Evolutionary conservation across 2,888 invertebrate species (phyloP).

Genomic region (Heliconius charithonia): DNA sequence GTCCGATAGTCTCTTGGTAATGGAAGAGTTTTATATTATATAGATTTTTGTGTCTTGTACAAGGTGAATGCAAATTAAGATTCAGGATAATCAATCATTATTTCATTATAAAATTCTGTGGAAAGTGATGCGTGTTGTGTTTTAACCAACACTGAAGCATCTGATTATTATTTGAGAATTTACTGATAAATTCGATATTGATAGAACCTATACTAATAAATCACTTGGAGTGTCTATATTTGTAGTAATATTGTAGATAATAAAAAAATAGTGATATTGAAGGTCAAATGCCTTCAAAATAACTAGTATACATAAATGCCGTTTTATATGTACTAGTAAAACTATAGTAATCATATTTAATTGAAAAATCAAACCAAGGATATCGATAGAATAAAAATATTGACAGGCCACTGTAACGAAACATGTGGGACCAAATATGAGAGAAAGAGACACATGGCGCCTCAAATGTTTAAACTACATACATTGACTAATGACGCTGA

Average conservation of each 20-base stretch:
- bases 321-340: neutral
- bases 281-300: too few relatives aligned
- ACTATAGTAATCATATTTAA: neutral
- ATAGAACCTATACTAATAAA: neutral
- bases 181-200: neutral
- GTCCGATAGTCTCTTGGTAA: too few relatives aligned
- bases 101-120: too few relatives aligned
- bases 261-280: too few relatives aligned
- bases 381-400: neutral
- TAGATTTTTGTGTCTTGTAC: too few relatives aligned
- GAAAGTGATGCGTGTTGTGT: too few relatives aligned
- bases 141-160: too few relatives aligned
- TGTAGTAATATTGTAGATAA: neutral
- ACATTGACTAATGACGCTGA: slow-evolving; percentile 7
- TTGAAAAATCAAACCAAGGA: neutral
- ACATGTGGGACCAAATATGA: neutral
- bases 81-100: too few relatives aligned
- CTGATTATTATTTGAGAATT: too few relatives aligned
- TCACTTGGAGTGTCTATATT: neutral
- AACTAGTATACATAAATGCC: too few relatives aligned
- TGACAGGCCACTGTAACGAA: neutral
- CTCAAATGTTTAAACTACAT: neutral
- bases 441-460: neutral
- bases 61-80: too few relatives aligned
- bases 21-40: too few relatives aligned